Conservation (phyloP, 2,113 vertebrate species). For the Gnathonemus echidnorhynchus region DNA sequence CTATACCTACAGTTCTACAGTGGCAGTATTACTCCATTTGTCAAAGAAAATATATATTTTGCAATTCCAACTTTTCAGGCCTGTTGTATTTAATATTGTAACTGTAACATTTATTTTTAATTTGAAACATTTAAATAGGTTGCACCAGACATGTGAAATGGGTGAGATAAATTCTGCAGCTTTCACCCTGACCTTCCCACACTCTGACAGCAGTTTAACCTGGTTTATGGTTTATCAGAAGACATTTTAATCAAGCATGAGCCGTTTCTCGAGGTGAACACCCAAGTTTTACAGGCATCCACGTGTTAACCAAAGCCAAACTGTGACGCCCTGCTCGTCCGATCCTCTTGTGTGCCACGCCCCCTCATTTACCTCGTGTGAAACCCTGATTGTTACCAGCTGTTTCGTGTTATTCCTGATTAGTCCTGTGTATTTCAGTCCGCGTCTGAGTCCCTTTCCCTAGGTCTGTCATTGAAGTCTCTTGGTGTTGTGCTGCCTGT, state of each 20-base stretch:
- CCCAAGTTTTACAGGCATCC: background rate
- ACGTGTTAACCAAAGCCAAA: background rate
- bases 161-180: background rate
- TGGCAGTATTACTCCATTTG: background rate
- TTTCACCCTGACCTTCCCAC: background rate
- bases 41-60: background rate
- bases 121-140: background rate
- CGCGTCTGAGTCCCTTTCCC: too few relatives aligned
- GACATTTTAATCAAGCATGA: background rate
- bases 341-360: too few relatives aligned
- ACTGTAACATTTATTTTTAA: background rate
- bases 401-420: too few relatives aligned
- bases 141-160: background rate
- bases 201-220: background rate
- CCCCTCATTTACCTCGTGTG: too few relatives aligned
- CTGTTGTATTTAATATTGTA: background rate
- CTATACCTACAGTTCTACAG: background rate
- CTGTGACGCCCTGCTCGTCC: too few relatives aligned
- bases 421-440: too few relatives aligned
- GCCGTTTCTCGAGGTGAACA: background rate
- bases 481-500: too few relatives aligned
- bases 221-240: background rate
- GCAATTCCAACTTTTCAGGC: background rate
- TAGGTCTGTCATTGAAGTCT: too few relatives aligned
- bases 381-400: too few relatives aligned